These are phyloP conservation scores for Hymenopus coronatus DNA, from an alignment of 2,888 invertebrate species.

Conservation along the genomic window DNA sequence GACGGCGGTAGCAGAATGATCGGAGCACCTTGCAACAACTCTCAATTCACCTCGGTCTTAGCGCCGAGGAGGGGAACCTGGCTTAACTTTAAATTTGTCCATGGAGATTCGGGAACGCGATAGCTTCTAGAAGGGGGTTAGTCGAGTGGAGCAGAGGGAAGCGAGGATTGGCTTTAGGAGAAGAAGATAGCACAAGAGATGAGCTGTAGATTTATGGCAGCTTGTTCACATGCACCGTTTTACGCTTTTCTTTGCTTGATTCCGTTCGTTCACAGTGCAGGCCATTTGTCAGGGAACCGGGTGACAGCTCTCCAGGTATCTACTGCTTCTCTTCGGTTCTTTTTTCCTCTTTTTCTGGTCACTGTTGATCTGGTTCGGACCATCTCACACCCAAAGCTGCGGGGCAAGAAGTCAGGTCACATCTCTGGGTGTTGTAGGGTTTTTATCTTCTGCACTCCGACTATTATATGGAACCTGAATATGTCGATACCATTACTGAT, in stretches of 20 bases:
- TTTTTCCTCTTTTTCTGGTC: background rate
- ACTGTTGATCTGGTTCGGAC: background rate
- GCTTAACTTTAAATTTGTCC: constrained; percentile 27
- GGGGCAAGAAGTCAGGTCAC: background rate
- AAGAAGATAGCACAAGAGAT: background rate
- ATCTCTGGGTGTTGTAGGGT: background rate
- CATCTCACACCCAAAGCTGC: background rate
- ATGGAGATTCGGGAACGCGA: background rate
- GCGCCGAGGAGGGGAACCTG: background rate
- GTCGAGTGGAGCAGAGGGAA: background rate
- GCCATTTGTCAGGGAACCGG: constrained; percentile 9
- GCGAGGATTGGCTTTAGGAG: background rate
- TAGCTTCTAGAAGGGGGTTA: background rate
- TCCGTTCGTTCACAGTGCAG: background rate
- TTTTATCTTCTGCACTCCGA: background rate
- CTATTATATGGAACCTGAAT: no score
- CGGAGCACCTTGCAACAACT: background rate
- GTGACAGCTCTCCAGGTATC: background rate
- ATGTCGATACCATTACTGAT: background rate
- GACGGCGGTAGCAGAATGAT: background rate
- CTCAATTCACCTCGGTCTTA: background rate
- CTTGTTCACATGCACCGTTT: background rate
- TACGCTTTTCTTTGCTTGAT: background rate
- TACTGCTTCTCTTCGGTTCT: background rate
- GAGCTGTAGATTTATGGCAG: constrained; percentile 14